Evolutionary conservation across 2,888 invertebrate genomes (phyloP).

Genomic region (Polydrusus pterygomalis): DNA sequence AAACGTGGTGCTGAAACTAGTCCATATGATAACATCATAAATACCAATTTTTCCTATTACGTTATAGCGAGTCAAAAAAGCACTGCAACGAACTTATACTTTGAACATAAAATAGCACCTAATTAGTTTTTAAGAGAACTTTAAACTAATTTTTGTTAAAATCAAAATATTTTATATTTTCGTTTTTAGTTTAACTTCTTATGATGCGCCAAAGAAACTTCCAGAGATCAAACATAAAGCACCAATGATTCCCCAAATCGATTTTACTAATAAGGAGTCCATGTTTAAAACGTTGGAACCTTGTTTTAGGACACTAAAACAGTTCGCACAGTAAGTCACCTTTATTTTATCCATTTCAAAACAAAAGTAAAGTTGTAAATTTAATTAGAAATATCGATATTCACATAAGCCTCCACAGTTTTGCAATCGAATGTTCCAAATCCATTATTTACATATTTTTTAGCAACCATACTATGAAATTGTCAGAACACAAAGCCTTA

Average conservation of each 20-base stretch:
- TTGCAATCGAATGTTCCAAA: no score
- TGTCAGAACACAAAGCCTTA: conserved; percentile 80
- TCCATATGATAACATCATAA: no score
- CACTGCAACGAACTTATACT: no score
- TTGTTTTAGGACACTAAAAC: conserved; percentile 70
- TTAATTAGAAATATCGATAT: no score
- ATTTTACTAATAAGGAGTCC: conserved; percentile 63
- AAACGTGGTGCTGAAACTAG: no score
- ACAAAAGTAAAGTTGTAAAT: no score
- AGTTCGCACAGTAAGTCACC: conserved; percentile 72
- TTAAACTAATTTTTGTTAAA: no score
- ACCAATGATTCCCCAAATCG: conserved; percentile 67
- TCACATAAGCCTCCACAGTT: no score
- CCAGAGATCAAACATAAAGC: conserved; percentile 74
- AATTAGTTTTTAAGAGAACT: no score
- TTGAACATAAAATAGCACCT: no score
- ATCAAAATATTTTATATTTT: not conserved
- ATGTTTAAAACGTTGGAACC: conserved; percentile 67
- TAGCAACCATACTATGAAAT: conserved; percentile 77
- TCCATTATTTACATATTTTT: conserved; percentile 54
- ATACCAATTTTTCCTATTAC: no score
- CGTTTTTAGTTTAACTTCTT: conserved; percentile 74
- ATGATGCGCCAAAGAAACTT: conserved; percentile 77
- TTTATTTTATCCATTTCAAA: not conserved
- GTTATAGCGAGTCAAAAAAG: no score